phyloP scores from a whole-genome alignment of 2,888 invertebrate genomes.

The Caenorhabditis doughertyi region DNA sequence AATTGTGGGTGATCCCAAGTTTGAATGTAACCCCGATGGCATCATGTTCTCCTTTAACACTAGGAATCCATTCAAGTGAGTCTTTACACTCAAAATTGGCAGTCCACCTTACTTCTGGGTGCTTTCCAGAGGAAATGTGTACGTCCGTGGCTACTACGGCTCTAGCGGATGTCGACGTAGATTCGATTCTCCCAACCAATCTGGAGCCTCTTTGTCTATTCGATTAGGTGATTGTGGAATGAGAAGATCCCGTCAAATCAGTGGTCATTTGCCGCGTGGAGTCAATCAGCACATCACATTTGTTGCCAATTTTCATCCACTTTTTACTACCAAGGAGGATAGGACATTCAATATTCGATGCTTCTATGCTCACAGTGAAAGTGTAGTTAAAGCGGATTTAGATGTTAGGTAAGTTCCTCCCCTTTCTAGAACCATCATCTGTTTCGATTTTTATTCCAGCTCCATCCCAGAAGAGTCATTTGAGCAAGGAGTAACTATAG shows the following conservation, averaged over 20 bases:
- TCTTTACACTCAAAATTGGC: background rate
- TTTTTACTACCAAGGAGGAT: conserved; percentile 80
- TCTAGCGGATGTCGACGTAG: conserved; percentile 73
- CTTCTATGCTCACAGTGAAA: conserved; percentile 76
- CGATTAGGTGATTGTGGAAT: conserved; percentile 81
- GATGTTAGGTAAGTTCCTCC: conserved; percentile 68
- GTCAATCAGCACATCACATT: conserved; percentile 77
- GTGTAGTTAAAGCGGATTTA: conserved; percentile 70
- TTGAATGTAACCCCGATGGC: conserved; percentile 74
- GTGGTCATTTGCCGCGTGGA: conserved; percentile 74
- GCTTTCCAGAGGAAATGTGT: conserved; percentile 80
- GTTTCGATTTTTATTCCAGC: too few species aligned
- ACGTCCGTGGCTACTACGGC: conserved; percentile 78
- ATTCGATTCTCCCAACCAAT: conserved; percentile 70
- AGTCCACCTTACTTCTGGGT: background rate
- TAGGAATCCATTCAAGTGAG: conserved; percentile 70
- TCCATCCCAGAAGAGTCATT: conserved; percentile 73
- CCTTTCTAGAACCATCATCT: too few species aligned
- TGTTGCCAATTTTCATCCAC: conserved; percentile 79
- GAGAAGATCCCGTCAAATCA: conserved; percentile 76
- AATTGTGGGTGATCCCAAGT: conserved; percentile 72
- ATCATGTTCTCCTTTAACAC: conserved; percentile 74
- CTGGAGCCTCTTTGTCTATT: conserved; percentile 72
- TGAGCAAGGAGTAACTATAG: conserved; percentile 71
- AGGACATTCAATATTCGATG: conserved; percentile 79